A percentile compares a stretch with the other conserved stretches of the same genome.
These are phyloP conservation scores for Tridacna gigas DNA, from an alignment of 2,888 invertebrate genomes.

Conservation along the genomic window DNA sequence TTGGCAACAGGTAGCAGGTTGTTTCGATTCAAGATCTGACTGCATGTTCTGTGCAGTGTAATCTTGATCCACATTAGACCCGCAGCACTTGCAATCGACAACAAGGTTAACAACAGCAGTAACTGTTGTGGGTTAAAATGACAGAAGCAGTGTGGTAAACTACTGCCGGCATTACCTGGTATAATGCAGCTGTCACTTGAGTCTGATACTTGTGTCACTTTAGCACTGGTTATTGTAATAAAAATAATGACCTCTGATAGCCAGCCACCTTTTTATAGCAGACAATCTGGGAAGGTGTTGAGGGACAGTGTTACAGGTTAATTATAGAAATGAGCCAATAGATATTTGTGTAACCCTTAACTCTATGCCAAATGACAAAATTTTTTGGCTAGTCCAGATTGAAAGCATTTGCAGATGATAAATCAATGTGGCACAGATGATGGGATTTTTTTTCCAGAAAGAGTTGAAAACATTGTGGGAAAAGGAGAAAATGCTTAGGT, in stretches of 20 bases:
- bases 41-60: no score
- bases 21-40: no score
- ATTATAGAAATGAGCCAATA: no score
- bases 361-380: neutral
- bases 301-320: neutral
- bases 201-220: slow-evolving; percentile 18
- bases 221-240: slow-evolving; percentile 13
- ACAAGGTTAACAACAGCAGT: neutral
- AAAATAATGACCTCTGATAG: slow-evolving; percentile 19
- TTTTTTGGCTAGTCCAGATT: neutral
- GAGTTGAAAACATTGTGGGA: no score
- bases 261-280: slow-evolving; percentile 2
- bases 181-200: slow-evolving; percentile 9
- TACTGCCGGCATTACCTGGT: slow-evolving; percentile 8
- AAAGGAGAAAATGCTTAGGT: no score
- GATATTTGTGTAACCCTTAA: no score
- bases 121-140: neutral
- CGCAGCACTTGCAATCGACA: no score
- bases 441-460: no score
- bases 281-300: neutral
- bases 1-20: no score
- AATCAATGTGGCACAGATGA: no score
- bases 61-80: no score
- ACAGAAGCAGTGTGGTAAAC: neutral
- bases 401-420: neutral